phyloP scores from a whole-genome alignment of 2,113 vertebrate species.

The Hemichromis elongatus region DNA sequence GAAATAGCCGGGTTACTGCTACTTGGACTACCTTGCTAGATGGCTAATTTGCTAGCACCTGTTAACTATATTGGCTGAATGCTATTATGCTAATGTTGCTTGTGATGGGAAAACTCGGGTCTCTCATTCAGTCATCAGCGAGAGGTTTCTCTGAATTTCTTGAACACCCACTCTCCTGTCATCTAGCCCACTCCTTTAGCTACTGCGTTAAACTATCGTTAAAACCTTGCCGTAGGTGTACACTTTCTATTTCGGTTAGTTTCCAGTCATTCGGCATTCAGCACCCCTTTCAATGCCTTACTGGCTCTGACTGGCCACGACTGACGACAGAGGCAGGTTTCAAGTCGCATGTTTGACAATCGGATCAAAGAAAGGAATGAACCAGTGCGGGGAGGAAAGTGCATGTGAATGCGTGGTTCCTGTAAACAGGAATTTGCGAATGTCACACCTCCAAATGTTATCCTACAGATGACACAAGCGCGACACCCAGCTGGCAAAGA shows the following conservation, averaged over 20 bases:
- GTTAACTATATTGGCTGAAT: rapidly evolving
- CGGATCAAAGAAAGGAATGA: not conserved
- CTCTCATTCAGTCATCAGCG: not conserved
- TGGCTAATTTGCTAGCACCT: not conserved
- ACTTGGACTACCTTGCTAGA: not conserved
- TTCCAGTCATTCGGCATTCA: not conserved
- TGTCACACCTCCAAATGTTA: not conserved
- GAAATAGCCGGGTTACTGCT: not conserved
- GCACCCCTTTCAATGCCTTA: rapidly evolving
- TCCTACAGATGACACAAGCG: not conserved
- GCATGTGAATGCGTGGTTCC: not conserved
- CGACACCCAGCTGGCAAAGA: not conserved
- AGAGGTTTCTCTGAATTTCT: not conserved
- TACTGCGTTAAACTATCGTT: not conserved
- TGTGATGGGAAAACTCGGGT: not conserved
- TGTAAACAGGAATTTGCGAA: not conserved
- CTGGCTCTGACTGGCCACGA: not conserved
- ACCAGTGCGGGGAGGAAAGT: rapidly evolving
- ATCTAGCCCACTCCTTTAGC: not conserved
- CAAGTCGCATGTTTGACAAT: not conserved
- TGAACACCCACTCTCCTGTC: not conserved
- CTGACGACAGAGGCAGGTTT: not conserved
- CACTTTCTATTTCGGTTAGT: not conserved
- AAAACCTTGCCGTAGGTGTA: not conserved
- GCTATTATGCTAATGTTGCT: not conserved